phyloP scores from a whole-genome alignment of 23 tunicate genomes.

The Ascidia mentula region DNA sequence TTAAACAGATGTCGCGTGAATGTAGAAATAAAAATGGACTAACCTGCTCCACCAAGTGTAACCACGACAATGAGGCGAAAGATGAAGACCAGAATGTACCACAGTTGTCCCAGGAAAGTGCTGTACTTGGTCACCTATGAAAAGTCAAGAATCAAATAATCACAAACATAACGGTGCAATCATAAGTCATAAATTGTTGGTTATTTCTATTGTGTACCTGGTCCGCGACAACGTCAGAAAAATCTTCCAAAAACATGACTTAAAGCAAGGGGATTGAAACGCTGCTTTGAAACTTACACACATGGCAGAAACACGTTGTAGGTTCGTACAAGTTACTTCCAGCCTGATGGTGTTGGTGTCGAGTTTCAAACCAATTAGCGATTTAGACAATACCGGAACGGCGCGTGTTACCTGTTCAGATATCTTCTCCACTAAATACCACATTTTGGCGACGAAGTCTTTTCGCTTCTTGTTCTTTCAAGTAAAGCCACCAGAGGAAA shows the following conservation, averaged over 20 bases:
- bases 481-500: not conserved
- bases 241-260: conserved; percentile 12
- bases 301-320: not conserved
- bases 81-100: conserved; percentile 64
- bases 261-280: not conserved
- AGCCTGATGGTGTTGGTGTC: not conserved
- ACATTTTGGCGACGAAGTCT: conserved; percentile 23
- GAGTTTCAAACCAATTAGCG: not conserved
- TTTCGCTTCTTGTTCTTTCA: not conserved
- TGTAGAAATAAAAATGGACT: not conserved
- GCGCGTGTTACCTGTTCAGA: conserved; percentile 38
- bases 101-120: conserved; percentile 61
- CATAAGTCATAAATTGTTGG: not conserved
- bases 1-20: no score
- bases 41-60: conserved; percentile 68
- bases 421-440: conserved; percentile 61
- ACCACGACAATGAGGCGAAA: conserved; percentile 62
- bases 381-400: not conserved
- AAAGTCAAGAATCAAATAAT: not conserved
- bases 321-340: not conserved
- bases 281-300: not conserved
- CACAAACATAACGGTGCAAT: not conserved
- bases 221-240: not conserved
- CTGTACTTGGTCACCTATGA: conserved; percentile 65
- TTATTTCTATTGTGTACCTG: no score